These are phyloP conservation scores for Paracyprichromis sp. DNA, from an alignment of 2,113 vertebrate genomes.

Conservation along the genomic window DNA sequence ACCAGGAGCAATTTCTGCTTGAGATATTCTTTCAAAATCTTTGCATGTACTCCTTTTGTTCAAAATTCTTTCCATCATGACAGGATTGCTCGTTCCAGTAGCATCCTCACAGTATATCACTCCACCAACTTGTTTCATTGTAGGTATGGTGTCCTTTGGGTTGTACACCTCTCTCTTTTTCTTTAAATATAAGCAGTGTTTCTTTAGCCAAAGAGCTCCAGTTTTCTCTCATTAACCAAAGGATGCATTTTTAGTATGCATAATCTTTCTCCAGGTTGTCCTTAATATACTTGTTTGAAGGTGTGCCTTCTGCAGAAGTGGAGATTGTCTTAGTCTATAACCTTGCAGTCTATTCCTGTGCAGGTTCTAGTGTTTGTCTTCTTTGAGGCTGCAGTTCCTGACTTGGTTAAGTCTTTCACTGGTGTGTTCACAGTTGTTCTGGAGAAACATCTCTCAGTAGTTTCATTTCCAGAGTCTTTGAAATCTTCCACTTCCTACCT, in stretches of 20 bases:
- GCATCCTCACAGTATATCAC: not conserved
- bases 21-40: not conserved
- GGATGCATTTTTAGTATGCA: not conserved
- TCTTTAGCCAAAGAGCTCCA: not conserved
- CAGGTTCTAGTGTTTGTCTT: not conserved
- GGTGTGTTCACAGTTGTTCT: not conserved
- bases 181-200: not conserved
- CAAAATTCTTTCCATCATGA: not conserved
- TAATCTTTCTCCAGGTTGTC: not conserved
- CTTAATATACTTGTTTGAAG: not conserved
- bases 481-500: not conserved
- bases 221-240: not conserved
- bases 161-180: not conserved
- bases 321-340: not conserved
- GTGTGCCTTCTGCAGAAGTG: not conserved
- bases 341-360: not conserved
- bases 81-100: not conserved
- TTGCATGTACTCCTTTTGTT: not conserved
- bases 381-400: not conserved
- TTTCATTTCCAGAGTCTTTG: rapidly evolving
- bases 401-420: not conserved
- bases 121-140: not conserved
- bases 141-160: not conserved
- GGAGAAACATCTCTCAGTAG: not conserved
- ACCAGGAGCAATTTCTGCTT: not conserved